Percentiles rank a stretch among this genome's conserved stretches.
Evolutionary conservation across 2,113 vertebrate species (phyloP).

Genomic region (Morone chrysops): DNA sequence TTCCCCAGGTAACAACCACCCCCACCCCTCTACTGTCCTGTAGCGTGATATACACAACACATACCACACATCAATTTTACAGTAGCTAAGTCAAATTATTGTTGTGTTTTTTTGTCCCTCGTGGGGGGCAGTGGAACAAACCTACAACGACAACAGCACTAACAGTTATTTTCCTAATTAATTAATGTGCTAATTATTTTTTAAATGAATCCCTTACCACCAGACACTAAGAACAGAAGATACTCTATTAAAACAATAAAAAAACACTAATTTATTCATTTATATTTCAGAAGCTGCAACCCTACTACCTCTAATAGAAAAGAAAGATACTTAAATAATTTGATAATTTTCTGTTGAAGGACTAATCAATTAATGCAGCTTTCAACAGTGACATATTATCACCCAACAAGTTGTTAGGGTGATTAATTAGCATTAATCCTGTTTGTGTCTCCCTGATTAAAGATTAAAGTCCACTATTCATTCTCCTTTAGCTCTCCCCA

Average conservation of each 20-base stretch:
- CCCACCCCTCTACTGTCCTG: not conserved
- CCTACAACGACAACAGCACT: not conserved
- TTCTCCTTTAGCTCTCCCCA: too few species aligned
- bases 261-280: not conserved
- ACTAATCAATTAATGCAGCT: not conserved
- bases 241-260: not conserved
- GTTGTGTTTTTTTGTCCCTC: not conserved
- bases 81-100: not conserved
- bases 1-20: constrained; percentile 89
- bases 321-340: not conserved
- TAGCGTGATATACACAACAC: not conserved
- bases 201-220: too few species aligned
- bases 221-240: not conserved
- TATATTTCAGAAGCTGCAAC: not conserved
- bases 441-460: too few species aligned
- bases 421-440: too few species aligned
- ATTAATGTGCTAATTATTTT: not conserved
- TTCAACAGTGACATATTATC: too few species aligned
- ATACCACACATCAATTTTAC: not conserved
- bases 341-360: not conserved
- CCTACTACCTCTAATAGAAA: not conserved
- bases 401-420: not conserved
- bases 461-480: too few species aligned
- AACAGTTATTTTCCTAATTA: too few species aligned
- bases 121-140: not conserved